Evolutionary conservation across 2,113 vertebrate species (phyloP), one percentile per base, ranked within the genome.

Genomic region (Sinocyclocheilus grahami): DNA sequence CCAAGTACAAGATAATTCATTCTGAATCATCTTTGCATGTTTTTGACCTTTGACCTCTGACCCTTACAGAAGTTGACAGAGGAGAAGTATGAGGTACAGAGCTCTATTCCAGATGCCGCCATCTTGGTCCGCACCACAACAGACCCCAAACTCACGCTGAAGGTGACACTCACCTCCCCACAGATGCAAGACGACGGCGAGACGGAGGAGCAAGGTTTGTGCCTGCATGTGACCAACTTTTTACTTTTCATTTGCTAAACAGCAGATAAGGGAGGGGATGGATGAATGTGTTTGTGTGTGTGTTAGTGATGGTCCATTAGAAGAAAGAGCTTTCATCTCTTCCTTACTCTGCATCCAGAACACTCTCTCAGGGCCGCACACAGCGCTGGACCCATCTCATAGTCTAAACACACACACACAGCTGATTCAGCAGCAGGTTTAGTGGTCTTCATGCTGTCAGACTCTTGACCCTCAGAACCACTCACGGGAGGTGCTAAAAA

Each of bases 141-240:
- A 88, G 97, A 98, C 79, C 98, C 97, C 87, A 97, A 96, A 80
- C 94, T 99, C 91, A 96, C 95, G 33, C 94, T 99, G 95, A 99
- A 97, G 94, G 96, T 99, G 91, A 97, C 96, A 84, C 97, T 99
- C 90, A 98, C 98, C 84, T 99, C 98, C 6, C 97, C 96, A 1
- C 91, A 95, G 90, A 96, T 99, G 96, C 97, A 96, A 85, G 93
- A 93, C 30, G 94, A 93, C 0, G 84, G 75, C 0, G 92, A 93
- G 67, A 78, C 71, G 7, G 85, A 33, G 9, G 89, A 86, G 53
- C 81, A 71, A 84, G 86, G 89, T 88, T 84, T 86, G 85, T 51
- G 84, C n/a, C 14, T 46, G 33, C 65, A 75, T 37, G 77, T 42
- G 65, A 27, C 13, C 76, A 30, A 18, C 46, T 5, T 55, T 30